Conservation (phyloP, 2,113 vertebrate genomes). For the Trematomus loennbergii region DNA sequence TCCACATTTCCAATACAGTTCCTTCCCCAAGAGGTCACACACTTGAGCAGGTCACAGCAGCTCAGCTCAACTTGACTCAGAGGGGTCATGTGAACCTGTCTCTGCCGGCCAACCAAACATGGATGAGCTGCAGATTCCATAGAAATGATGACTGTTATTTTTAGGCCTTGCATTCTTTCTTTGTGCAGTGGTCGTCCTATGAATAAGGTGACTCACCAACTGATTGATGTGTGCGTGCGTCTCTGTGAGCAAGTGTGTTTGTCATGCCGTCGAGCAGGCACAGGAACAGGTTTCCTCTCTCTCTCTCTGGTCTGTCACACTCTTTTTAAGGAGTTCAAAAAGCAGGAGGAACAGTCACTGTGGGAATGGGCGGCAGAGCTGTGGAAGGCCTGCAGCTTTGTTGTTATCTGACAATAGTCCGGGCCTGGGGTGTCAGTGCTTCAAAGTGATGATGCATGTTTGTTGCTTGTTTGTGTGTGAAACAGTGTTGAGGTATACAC, state of each 20-base stretch:
- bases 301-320: conserved; percentile 11
- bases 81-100: conserved; percentile 65
- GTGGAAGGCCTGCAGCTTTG: not conserved
- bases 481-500: conserved; percentile 10
- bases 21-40: conserved; percentile 47
- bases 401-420: conserved; percentile 48
- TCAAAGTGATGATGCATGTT: conserved; percentile 38
- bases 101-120: conserved; percentile 58
- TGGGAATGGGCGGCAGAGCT: conserved; percentile 25
- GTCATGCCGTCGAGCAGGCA: conserved; percentile 66
- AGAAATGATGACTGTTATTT: conserved; percentile 74
- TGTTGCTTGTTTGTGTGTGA: conserved; percentile 29
- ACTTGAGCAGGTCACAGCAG: conserved; percentile 46
- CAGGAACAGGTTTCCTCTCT: conserved; percentile 74
- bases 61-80: conserved; percentile 38
- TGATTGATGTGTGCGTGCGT: conserved; percentile 63
- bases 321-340: conserved; percentile 37
- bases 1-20: conserved; percentile 30
- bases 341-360: conserved; percentile 55
- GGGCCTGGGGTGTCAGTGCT: conserved; percentile 14
- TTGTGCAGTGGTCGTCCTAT: conserved; percentile 67
- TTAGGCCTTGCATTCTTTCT: conserved; percentile 71
- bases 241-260: conserved; percentile 60
- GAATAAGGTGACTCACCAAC: conserved; percentile 73
- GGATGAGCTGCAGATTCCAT: conserved; percentile 64